Percentiles rank a stretch among this genome's conserved stretches.
Evolutionary conservation across 2,797 vertebrate species (phyloP).

Genomic region (Sternotherus odoratus): DNA sequence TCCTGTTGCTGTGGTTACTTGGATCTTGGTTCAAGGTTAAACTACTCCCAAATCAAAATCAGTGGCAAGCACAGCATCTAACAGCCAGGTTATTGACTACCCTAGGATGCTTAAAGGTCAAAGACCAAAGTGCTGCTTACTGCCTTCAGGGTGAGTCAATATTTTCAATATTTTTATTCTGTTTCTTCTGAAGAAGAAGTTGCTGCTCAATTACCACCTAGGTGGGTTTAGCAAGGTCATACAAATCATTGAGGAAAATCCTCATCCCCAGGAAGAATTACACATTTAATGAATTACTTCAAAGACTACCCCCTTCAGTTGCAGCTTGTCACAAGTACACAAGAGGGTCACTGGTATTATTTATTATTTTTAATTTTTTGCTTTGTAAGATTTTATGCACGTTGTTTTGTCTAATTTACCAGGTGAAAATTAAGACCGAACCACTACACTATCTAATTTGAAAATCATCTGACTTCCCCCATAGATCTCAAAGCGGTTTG

Average conservation of each 20-base stretch:
- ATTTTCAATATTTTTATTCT: slow-evolving; percentile 84
- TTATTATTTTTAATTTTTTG: background rate
- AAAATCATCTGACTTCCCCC: background rate
- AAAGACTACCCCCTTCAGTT: slow-evolving; percentile 26
- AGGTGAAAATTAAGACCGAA: background rate
- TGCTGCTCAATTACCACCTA: slow-evolving; percentile 78
- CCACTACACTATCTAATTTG: background rate
- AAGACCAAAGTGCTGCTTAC: slow-evolving; percentile 80
- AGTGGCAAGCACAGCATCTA: slow-evolving; percentile 76
- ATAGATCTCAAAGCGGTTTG: background rate
- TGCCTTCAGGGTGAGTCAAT: slow-evolving; percentile 81
- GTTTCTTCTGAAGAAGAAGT: slow-evolving; percentile 75
- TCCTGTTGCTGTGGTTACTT: slow-evolving; percentile 87
- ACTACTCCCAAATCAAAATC: slow-evolving; percentile 83
- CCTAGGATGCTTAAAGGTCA: slow-evolving; percentile 83
- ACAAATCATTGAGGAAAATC: slow-evolving; percentile 67
- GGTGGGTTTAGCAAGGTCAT: slow-evolving; percentile 77
- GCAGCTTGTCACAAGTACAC: background rate
- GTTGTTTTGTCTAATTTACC: background rate
- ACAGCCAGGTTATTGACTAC: slow-evolving; percentile 83
- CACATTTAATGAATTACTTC: slow-evolving; percentile 59
- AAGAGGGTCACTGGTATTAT: background rate
- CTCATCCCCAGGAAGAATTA: slow-evolving; percentile 34
- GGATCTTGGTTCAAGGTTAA: slow-evolving; percentile 87
- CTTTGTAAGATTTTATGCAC: background rate